Base-by-base conservation (phyloP, 2,888 invertebrate genomes). In the Tipula helvola region DNA sequence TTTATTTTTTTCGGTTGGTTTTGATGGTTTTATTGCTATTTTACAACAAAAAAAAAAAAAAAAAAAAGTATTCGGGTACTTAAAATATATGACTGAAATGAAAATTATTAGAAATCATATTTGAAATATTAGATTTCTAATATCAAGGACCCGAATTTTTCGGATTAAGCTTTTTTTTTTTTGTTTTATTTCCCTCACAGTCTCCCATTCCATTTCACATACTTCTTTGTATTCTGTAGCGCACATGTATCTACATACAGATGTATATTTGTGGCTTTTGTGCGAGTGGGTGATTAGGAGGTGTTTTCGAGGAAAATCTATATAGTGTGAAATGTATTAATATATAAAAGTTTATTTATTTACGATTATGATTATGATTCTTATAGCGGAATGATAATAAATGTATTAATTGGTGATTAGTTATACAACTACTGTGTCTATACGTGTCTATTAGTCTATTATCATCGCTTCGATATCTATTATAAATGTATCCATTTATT, bases 31-130 rank as follows among this genome's bases (percentile, higher is more conserved):
- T 71, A 71, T 71, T 71, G 71, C 71, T 28, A 71, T 71, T 28
- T 71, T 52, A 52, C 28, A 10, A 71, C 7, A 28, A 28, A 71
- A 71, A 71, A 12, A 28, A 71, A 12, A 71, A 12, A 71, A 71
- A 71, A 12, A 28, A 28, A 18, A 28, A 71, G 28, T 52, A 71
- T 28, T 71, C 12, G 71, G 71, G 71, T 71, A 71, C 71, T 71
- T 71, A 71, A 71, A 71, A 71, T 71, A 71, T 71, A 71, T 28
- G 71, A 71, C 71, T 71, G 71, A 71, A 71, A 71, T 71, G 71
- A 71, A 71, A 71, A 71, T 71, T 71, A 71, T 71, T 71, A 71
- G 71, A 71, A 71, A 71, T 71, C 71, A 71, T 71, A 71, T 71
- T 71, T 71, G 71, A 71, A 71, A 71, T 71, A 71, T 71, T 71